Percentiles rank a stretch among this genome's conserved stretches.
These are phyloP conservation scores for Parnassius smintheus DNA, from an alignment of 2,888 invertebrate genomes.

Conservation along the genomic window DNA sequence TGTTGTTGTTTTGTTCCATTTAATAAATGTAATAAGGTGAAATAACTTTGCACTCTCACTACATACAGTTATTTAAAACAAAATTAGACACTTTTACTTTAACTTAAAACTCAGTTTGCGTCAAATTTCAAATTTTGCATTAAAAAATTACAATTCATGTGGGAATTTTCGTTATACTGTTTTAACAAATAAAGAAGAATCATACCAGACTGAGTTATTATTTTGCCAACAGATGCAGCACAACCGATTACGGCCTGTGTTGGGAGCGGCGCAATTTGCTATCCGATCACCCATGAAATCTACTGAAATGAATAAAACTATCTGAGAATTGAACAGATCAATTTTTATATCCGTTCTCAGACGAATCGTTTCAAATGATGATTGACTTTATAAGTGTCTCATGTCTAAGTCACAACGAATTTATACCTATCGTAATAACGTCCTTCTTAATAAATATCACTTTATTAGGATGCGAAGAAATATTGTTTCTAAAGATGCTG, in stretches of 20 bases:
- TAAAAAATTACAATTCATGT: slow-evolving; percentile 26
- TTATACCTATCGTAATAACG: slow-evolving; percentile 1
- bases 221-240: slow-evolving; percentile 78
- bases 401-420: slow-evolving; percentile 12
- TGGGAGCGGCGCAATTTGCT: slow-evolving; percentile 72
- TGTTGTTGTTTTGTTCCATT: too few relatives aligned
- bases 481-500: background rate
- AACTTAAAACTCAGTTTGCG: too few relatives aligned
- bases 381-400: slow-evolving; percentile 31
- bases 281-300: slow-evolving; percentile 71
- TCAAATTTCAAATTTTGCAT: too few relatives aligned
- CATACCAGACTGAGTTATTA: slow-evolving; percentile 76
- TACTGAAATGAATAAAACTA: slow-evolving; percentile 79
- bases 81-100: too few relatives aligned
- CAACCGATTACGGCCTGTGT: slow-evolving; percentile 70
- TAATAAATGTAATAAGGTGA: too few relatives aligned
- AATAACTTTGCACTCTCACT: too few relatives aligned
- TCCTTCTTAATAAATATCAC: background rate
- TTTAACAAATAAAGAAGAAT: slow-evolving; percentile 53
- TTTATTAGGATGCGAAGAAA: background rate
- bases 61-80: too few relatives aligned
- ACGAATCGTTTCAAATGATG: slow-evolving; percentile 35
- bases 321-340: slow-evolving; percentile 57
- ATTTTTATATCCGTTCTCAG: slow-evolving; percentile 45
- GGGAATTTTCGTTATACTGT: slow-evolving; percentile 41